Evolutionary conservation across 2,888 invertebrate species (phyloP).

Genomic region (Brenthis ino): DNA sequence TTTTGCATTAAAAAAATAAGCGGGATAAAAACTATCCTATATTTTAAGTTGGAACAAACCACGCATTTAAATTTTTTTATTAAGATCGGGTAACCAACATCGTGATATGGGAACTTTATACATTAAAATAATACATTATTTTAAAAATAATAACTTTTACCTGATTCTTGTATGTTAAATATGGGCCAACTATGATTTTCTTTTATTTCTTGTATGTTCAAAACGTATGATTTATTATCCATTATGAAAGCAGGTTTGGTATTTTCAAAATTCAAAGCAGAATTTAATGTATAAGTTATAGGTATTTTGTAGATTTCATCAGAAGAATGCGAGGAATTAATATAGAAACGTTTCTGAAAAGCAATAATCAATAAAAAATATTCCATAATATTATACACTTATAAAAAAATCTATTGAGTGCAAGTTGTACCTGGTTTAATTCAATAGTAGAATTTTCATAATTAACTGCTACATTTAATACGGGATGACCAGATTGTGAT

Average conservation of each 20-base stretch:
- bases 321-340: constrained; percentile 54
- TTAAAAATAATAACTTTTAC: constrained; percentile 51
- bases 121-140: too few species aligned
- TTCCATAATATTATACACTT: constrained; percentile 52
- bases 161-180: constrained; percentile 83
- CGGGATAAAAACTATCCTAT: too few species aligned
- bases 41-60: too few species aligned
- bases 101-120: too few species aligned
- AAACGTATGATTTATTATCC: constrained; percentile 49
- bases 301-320: constrained; percentile 70
- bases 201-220: constrained; percentile 53
- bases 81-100: too few species aligned
- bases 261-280: constrained; percentile 56
- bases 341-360: constrained; percentile 69
- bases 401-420: constrained; percentile 53
- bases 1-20: too few species aligned
- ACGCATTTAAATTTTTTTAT: too few species aligned
- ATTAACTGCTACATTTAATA: constrained; percentile 62
- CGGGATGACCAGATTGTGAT: constrained; percentile 65
- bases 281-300: constrained; percentile 63
- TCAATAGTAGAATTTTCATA: constrained; percentile 55
- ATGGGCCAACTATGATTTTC: constrained; percentile 77
- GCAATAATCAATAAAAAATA: background rate
- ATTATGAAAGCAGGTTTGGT: constrained; percentile 67
- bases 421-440: constrained; percentile 59